Conservation (phyloP, 30 jellyfish, hydroid and myxozoan species). For the Hydractinia echinata region DNA sequence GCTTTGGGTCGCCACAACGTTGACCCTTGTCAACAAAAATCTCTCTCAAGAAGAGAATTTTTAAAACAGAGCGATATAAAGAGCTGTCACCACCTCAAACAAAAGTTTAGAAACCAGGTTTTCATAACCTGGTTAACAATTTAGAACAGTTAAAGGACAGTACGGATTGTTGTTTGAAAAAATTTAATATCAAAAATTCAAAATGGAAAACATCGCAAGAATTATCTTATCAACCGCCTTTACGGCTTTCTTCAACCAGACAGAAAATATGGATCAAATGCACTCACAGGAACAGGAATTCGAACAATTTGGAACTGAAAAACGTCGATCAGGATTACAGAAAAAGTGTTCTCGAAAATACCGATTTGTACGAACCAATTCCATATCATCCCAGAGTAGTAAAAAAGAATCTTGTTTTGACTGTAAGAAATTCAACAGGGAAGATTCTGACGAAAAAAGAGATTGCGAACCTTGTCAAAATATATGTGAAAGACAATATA, state of each 20-base stretch:
- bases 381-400: too few species aligned
- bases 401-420: too few species aligned
- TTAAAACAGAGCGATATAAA: not conserved
- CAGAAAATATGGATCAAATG: not conserved
- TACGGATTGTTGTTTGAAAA: slow-evolving; percentile 16
- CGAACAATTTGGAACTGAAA: too few species aligned
- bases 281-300: not conserved
- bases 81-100: not conserved
- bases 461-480: too few species aligned
- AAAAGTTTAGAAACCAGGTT: slow-evolving; percentile 9
- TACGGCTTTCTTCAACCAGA: slow-evolving; percentile 5
- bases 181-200: slow-evolving; percentile 5
- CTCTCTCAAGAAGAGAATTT: too few species aligned
- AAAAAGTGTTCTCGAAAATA: not conserved
- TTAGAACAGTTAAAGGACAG: not conserved
- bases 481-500: too few species aligned
- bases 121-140: not conserved
- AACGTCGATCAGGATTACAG: not conserved
- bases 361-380: not conserved
- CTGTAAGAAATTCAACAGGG: too few species aligned
- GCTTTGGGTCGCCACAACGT: too few species aligned
- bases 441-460: too few species aligned
- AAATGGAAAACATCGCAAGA: slow-evolving; percentile 1
- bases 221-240: not conserved
- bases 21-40: too few species aligned